Conservation (phyloP, 2,113 vertebrate genomes). For the Delphinus delphis region DNA sequence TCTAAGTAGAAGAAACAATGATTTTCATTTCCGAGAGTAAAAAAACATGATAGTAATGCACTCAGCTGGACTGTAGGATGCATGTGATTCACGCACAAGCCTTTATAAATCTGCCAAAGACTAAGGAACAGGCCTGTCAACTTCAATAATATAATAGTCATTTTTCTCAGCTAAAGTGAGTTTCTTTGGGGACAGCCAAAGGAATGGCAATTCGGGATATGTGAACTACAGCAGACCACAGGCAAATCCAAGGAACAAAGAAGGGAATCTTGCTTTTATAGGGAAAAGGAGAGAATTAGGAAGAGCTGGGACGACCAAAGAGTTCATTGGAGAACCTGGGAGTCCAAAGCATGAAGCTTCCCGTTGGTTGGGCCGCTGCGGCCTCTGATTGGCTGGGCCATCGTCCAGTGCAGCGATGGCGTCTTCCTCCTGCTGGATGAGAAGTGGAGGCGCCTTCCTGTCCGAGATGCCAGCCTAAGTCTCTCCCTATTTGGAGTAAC, state of each 20-base stretch:
- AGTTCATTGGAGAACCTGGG: background rate
- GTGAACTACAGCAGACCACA: background rate
- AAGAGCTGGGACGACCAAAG: background rate
- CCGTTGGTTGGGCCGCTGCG: background rate
- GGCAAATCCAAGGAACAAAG: background rate
- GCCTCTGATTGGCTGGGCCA: background rate
- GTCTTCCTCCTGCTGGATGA: background rate
- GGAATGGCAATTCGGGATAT: background rate
- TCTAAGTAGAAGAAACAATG: background rate
- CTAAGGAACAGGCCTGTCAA: background rate
- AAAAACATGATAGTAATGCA: background rate
- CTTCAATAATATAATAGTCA: background rate
- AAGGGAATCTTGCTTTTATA: background rate
- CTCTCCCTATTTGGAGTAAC: background rate
- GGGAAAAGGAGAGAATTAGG: background rate
- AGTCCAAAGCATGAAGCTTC: background rate
- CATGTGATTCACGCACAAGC: accelerated
- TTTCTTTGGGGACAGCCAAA: background rate
- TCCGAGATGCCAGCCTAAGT: background rate
- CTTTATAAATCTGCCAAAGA: background rate
- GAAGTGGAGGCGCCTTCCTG: background rate
- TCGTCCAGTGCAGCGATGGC: background rate
- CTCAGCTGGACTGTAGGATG: background rate
- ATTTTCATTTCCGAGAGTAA: background rate
- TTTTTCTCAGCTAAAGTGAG: background rate